Percentiles rank a stretch among this genome's conserved stretches.
Conservation (phyloP, 2,113 vertebrate genomes). For the Sterna hirundo region DNA sequence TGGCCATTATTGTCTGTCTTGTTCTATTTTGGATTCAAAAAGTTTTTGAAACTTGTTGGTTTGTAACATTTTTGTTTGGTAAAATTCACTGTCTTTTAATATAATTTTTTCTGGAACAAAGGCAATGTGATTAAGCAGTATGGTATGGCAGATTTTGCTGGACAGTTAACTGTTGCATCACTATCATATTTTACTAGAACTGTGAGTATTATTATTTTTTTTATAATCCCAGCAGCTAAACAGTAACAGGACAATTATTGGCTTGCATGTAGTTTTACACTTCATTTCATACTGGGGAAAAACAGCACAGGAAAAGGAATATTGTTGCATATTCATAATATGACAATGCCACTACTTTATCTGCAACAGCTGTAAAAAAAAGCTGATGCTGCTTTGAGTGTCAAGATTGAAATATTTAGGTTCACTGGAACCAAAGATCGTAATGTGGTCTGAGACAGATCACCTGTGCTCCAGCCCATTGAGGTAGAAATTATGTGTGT, state of each 20-base stretch:
- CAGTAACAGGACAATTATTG: background rate
- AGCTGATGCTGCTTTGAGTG: background rate
- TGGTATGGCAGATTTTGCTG: background rate
- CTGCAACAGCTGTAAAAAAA: background rate
- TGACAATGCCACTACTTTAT: background rate
- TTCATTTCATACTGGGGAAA: background rate
- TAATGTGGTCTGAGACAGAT: background rate
- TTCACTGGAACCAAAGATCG: background rate
- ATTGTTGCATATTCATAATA: background rate
- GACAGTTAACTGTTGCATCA: background rate
- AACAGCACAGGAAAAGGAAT: background rate
- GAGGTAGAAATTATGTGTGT: background rate
- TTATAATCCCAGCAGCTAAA: background rate
- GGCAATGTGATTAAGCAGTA: background rate
- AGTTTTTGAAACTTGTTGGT: background rate
- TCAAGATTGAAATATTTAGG: background rate
- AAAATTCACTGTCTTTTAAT: background rate
- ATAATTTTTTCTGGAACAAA: background rate
- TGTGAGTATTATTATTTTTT: background rate
- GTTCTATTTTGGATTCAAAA: slow-evolving; percentile 16
- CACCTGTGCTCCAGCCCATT: background rate
- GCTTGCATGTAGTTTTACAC: background rate
- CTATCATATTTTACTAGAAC: background rate
- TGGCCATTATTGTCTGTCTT: slow-evolving; percentile 45
- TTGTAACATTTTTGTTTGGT: background rate